A percentile compares a stretch with the other conserved stretches of the same genome.
These are phyloP conservation scores for Eclectus roratus DNA, from an alignment of 2,113 vertebrate species.

Conservation along the genomic window DNA sequence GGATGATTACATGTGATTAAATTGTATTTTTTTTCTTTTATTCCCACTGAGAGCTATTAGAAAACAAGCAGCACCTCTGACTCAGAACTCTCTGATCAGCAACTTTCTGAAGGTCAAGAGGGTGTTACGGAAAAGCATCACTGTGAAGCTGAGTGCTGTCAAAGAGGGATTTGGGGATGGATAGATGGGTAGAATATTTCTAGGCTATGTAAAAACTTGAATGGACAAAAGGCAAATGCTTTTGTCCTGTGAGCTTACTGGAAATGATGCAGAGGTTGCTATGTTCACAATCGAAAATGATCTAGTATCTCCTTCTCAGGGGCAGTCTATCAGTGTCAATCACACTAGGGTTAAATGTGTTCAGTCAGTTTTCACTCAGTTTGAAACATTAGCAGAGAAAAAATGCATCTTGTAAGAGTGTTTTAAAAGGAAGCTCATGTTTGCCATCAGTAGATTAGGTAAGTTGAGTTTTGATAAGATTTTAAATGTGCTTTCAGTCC, in stretches of 20 bases:
- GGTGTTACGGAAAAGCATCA: not conserved
- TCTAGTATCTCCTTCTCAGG: not conserved
- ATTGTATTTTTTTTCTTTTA: not conserved
- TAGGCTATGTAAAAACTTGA: not conserved
- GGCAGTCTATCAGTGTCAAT: not conserved
- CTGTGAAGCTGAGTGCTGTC: not conserved
- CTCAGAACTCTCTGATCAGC: not conserved
- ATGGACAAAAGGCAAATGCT: not conserved
- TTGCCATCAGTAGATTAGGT: not conserved
- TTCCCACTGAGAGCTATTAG: not conserved
- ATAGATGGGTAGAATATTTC: not conserved
- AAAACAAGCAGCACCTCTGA: not conserved
- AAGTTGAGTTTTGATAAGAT: not conserved
- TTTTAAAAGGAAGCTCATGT: not conserved
- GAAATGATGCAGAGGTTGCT: not conserved
- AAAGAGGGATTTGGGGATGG: not conserved
- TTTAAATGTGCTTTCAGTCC: not conserved
- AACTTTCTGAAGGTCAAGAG: not conserved
- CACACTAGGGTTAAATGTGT: fast-evolving
- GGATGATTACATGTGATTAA: not conserved
- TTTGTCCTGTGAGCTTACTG: not conserved
- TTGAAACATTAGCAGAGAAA: not conserved
- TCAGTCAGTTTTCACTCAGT: not conserved
- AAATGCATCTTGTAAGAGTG: not conserved
- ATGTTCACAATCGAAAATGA: not conserved